Conservation (phyloP, 2,113 vertebrate species). For the Sclerurus mexicanus region DNA sequence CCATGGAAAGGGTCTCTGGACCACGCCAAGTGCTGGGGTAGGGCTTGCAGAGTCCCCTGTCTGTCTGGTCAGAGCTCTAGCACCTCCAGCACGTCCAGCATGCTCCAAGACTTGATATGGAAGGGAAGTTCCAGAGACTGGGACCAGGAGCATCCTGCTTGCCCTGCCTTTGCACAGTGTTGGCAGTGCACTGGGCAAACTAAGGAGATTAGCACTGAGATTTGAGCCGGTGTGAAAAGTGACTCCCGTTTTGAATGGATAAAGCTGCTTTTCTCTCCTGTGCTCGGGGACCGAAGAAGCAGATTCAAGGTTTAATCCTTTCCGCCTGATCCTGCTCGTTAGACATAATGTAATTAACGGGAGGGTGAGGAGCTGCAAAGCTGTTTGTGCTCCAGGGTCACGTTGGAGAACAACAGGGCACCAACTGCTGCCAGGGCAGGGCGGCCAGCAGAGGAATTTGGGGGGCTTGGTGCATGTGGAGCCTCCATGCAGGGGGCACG, state of each 20-base stretch:
- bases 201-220: neutral
- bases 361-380: neutral
- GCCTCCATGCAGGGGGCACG: fast-evolving
- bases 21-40: neutral
- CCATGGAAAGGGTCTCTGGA: neutral
- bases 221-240: neutral
- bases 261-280: slow-evolving; percentile 21
- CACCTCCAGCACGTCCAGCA: neutral
- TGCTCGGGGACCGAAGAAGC: neutral
- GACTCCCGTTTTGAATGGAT: neutral
- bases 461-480: fast-evolving
- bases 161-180: neutral
- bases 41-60: neutral
- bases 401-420: neutral
- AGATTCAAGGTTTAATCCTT: slow-evolving; percentile 51
- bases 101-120: neutral
- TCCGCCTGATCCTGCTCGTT: slow-evolving; percentile 58
- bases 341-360: slow-evolving; percentile 43
- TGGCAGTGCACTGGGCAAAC: neutral
- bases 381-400: slow-evolving; percentile 25
- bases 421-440: neutral
- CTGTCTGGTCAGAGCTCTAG: fast-evolving
- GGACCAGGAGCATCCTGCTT: neutral
- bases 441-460: neutral
- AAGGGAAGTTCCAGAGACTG: fast-evolving